These are phyloP conservation scores for Neelides folsomi DNA, from an alignment of 2,888 invertebrate species.

Conservation along the genomic window DNA sequence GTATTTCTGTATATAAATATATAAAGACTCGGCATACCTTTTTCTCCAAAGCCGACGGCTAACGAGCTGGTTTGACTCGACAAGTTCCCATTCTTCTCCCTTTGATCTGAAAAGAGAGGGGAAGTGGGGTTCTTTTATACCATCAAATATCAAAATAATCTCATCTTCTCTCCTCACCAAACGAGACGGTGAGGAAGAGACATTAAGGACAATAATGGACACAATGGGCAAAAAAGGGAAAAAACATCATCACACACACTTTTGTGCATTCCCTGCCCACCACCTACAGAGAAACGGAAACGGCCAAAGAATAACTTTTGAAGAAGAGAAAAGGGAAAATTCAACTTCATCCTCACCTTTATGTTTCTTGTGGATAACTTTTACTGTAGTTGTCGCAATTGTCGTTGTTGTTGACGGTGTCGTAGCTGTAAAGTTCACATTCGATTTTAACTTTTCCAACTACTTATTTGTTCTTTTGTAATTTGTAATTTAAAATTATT, in stretches of 20 bases:
- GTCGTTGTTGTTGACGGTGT: conserved; percentile 68
- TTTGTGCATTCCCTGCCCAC: conserved; percentile 1
- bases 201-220: conserved; percentile 5
- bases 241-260: background rate
- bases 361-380: conserved; percentile 37
- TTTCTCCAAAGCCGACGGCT: conserved; percentile 48
- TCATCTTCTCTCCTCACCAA: background rate
- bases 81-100: conserved; percentile 45
- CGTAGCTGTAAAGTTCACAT: conserved; percentile 54
- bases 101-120: conserved; percentile 30
- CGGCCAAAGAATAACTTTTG: background rate
- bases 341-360: conserved; percentile 21
- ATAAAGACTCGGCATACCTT: conserved; percentile 39
- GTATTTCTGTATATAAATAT: too few species aligned
- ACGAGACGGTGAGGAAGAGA: conserved; percentile 4
- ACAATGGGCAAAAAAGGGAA: too few species aligned
- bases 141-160: too few species aligned
- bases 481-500: conserved; percentile 3
- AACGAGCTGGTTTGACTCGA: conserved; percentile 50
- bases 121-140: background rate
- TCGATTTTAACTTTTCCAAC: background rate
- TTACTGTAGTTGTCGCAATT: conserved; percentile 56
- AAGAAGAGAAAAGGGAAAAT: too few species aligned
- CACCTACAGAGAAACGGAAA: background rate
- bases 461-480: conserved; percentile 3